These are phyloP conservation scores for Lomographa bimaculata DNA, from an alignment of 2,888 invertebrate genomes.

Conservation along the genomic window DNA sequence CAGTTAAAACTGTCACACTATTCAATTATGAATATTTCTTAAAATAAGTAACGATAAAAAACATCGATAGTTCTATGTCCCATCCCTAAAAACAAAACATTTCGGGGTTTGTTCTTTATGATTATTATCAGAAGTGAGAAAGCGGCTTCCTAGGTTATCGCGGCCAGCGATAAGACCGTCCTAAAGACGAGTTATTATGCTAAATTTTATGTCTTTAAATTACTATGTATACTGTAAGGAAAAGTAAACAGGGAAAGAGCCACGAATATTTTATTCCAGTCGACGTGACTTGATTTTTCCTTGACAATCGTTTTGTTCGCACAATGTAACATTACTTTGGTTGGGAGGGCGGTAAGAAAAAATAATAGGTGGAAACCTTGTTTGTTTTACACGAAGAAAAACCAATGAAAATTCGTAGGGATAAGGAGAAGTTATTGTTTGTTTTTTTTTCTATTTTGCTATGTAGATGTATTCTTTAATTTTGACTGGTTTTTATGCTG, in stretches of 20 bases:
- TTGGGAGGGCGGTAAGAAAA: slow-evolving; percentile 4
- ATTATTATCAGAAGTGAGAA: slow-evolving; percentile 35
- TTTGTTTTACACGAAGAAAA: slow-evolving; percentile 5
- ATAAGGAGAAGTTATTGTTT: slow-evolving; percentile 1
- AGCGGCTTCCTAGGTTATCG: slow-evolving; percentile 31
- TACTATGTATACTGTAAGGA: slow-evolving; percentile 24
- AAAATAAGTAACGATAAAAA: too few species aligned
- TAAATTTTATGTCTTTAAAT: slow-evolving; percentile 37
- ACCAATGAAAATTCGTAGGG: slow-evolving; percentile 7
- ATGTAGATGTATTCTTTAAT: too few species aligned
- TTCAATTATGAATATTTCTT: too few species aligned
- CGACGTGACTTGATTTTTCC: slow-evolving; percentile 25
- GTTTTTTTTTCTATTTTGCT: too few species aligned
- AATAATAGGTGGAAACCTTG: slow-evolving; percentile 3
- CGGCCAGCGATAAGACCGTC: slow-evolving; percentile 32
- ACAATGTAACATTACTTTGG: slow-evolving; percentile 13
- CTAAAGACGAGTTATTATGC: slow-evolving; percentile 37
- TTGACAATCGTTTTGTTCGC: slow-evolving; percentile 20
- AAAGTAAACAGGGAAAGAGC: slow-evolving; percentile 29
- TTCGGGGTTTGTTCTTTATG: slow-evolving; percentile 31
- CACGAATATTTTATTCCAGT: slow-evolving; percentile 22
- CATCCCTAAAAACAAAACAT: slow-evolving; percentile 27
- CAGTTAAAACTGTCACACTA: background rate
- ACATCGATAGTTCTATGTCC: too few species aligned
- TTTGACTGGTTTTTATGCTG: too few species aligned